Conservation (phyloP, 2,888 invertebrate genomes). For the Acanthoscelides obtectus region DNA sequence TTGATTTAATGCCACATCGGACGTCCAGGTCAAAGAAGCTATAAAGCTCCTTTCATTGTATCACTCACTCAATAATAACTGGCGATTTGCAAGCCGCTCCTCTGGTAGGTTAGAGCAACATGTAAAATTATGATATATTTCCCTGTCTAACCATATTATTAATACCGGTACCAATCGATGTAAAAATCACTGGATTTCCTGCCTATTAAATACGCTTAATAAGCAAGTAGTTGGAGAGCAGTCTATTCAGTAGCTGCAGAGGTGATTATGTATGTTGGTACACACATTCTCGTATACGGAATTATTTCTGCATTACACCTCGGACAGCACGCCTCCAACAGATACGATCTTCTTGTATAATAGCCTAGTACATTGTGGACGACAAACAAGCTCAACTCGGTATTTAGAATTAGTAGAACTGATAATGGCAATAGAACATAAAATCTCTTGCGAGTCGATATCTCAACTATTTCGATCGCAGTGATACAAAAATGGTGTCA, state of each 20-base stretch:
- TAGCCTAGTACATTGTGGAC: too few relatives aligned
- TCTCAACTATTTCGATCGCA: too few relatives aligned
- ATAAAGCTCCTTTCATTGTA: background rate
- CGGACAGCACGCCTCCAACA: background rate
- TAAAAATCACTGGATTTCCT: background rate
- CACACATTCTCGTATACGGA: background rate
- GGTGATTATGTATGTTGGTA: background rate
- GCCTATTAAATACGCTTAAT: background rate
- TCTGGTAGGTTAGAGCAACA: background rate
- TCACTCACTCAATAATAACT: background rate
- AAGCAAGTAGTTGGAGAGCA: background rate
- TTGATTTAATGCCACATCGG: too few relatives aligned
- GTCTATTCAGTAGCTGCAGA: background rate
- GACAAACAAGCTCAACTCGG: too few relatives aligned
- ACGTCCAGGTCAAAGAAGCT: too few relatives aligned
- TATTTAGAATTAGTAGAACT: too few relatives aligned
- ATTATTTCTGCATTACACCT: background rate
- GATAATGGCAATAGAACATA: too few relatives aligned
- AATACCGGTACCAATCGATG: background rate
- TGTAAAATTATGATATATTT: background rate
- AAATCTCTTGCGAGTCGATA: too few relatives aligned
- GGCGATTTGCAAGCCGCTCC: background rate
- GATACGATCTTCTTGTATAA: background rate
- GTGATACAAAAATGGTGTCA: too few relatives aligned
- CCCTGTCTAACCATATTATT: background rate